Base-by-base conservation (phyloP, 2,888 invertebrate genomes). In the Hetaerina titia region DNA sequence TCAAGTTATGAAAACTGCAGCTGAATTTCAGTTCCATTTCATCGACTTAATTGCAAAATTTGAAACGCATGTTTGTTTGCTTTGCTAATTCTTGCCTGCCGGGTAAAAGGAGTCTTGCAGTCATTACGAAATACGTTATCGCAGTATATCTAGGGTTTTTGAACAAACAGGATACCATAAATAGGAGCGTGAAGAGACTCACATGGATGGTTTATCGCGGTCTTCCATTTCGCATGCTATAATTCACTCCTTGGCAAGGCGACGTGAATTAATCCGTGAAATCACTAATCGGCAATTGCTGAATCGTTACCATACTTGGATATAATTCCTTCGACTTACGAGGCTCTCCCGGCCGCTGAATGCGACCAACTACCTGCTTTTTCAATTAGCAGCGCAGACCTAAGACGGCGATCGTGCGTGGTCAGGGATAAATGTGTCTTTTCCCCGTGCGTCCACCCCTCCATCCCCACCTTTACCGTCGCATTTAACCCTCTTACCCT, bases 211-310 rank as follows among this genome's bases (percentile, higher is more conserved):
- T 92, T 92, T 69, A 92, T 92, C 92, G n/a, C 92, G 31, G 22
- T 81, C 81, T 81, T 31, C 2, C 81, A 81, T 81, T 81, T 81
- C 31, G 81, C n/a, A 31, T 81, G 81, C 81, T 81, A 31, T 81
- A 81, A 92, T 56, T 92, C 69, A 56, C 64, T 90, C 64, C n/a
- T 7, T 31, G 25, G 22, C 31, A 69, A 69, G 56, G 69, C 17
- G n/a, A 89, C 89, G 89, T 89, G 92, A 92, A 92, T 92, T 92
- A 92, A 92, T 92, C 92, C 56, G 92, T 64, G 92, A 92, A 92
- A 92, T 92, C 92, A 69, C 92, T 92, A 92, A 92, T 92, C 92
- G 92, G n/a, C 92, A 92, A 69, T 92, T 92, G 92, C 92, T 92
- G 92, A 92, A 92, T 92, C 92, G 69, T 92, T 74, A 92, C 92